Evolutionary conservation across 2,113 vertebrate genomes (phyloP).

Genomic region (Lepus timidus): DNA sequence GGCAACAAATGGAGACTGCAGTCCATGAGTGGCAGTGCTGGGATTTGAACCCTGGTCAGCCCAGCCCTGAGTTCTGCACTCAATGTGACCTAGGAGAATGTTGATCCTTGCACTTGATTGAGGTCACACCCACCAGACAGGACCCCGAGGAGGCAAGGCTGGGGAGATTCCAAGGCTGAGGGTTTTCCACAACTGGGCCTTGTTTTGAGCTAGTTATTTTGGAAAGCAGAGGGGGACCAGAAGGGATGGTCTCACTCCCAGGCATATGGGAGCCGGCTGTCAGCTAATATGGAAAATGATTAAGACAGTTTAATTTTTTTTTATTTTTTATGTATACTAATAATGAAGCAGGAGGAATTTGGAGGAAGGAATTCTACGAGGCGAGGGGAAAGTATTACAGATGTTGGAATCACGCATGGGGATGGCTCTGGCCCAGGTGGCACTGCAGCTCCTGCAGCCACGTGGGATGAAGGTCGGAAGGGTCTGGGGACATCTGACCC

Average conservation of each 20-base stretch:
- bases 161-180: not conserved
- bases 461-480: not conserved
- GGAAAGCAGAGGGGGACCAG: conserved; percentile 59
- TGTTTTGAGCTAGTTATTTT: conserved; percentile 71
- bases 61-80: not conserved
- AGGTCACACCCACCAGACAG: not conserved
- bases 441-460: not conserved
- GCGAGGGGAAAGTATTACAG: conserved; percentile 68
- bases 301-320: conserved; percentile 80
- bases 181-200: conserved; percentile 70
- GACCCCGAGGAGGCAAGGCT: not conserved
- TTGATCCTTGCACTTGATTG: not conserved
- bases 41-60: not conserved
- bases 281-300: conserved; percentile 84
- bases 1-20: not conserved
- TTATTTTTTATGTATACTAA: conserved; percentile 77
- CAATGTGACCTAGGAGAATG: not conserved
- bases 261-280: conserved; percentile 82
- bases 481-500: not conserved
- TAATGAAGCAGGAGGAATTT: conserved; percentile 70
- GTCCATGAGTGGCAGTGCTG: not conserved
- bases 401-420: conserved; percentile 74
- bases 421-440: not conserved
- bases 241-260: conserved; percentile 72
- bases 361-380: conserved; percentile 38